Base-by-base conservation (phyloP, 1,140 invertebrate species). In the Camponotus floridanus region DNA sequence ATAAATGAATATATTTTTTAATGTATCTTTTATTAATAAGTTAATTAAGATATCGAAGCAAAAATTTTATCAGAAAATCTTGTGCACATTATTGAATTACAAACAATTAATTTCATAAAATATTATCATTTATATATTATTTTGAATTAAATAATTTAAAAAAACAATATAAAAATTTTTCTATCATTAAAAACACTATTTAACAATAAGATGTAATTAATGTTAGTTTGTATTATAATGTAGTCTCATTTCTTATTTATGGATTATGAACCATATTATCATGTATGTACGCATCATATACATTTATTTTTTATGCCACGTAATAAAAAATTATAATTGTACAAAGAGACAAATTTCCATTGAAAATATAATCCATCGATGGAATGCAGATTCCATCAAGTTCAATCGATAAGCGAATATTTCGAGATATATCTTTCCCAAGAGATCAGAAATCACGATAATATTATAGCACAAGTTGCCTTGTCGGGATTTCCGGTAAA, bases 341-440 rank as follows among this genome's bases (percentile, higher is more conserved):
- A 15, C 48, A 67, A 59, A 68, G 36, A 18, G 13, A 48, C 11
- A 39, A 76, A n/a, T 86, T 74, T 31, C 36, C 48, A 13, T 62
- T 55, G 42, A 76, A 70, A 87, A 55, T 45, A 33, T 45, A 76
- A 21, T 26, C 26, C 64, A 3, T 0, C n/a, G 55, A 42, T 8
- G 5, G 5, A 51, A 64, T 45, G 18, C 26, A 26, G 11, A 61
- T 57, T n/a, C 15, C 67, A 70, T 8, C 21, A 70, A 26, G 15
- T 18, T 74, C 78, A 33, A 88, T 84, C 85, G 86, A 51, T 70
- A 57, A 71, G 15, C 87, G 57, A 87, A 88, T 85, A 85, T 78
- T 71, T 62, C 39, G 42, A 6, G 65, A 42, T 85, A 55, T 70
- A 87, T 85, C 42, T 73, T 45, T 73, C 86, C 18, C 51, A 1